phyloP scores from a whole-genome alignment of 1,140 invertebrate species.

The Vanessa atalanta region DNA sequence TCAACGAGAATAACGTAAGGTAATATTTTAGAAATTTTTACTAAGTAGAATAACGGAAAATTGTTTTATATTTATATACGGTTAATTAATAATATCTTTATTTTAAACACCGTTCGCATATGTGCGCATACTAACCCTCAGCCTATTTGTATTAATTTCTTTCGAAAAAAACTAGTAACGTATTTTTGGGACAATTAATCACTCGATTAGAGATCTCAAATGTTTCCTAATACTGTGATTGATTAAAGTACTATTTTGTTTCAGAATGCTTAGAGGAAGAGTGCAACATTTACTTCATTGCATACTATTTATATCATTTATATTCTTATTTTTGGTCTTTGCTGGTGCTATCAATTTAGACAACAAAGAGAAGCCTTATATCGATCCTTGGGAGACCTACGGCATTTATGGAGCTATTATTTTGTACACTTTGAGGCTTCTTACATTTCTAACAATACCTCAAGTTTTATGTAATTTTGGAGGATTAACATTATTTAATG shows the following conservation, averaged over 20 bases:
- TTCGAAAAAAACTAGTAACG: too few species aligned
- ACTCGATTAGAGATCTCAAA: too few species aligned
- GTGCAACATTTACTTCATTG: conserved; percentile 86
- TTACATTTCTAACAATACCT: conserved; percentile 93
- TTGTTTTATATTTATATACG: not conserved
- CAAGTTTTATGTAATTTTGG: conserved; percentile 96
- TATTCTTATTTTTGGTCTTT: conserved; percentile 89
- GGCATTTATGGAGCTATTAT: conserved; percentile 86
- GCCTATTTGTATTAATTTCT: too few species aligned
- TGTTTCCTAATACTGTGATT: not conserved
- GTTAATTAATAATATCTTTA: not conserved
- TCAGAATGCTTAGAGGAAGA: conserved; percentile 76
- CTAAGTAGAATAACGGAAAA: not conserved
- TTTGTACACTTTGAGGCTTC: conserved; percentile 89
- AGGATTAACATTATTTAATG: conserved; percentile 95
- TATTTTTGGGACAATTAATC: too few species aligned
- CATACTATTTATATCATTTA: conserved; percentile 86
- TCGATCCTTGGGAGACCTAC: conserved; percentile 91
- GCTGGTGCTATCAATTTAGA: conserved; percentile 89
- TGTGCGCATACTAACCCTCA: too few species aligned
- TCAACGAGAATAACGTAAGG: conserved; percentile 17
- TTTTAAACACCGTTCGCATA: too few species aligned
- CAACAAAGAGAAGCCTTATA: conserved; percentile 81
- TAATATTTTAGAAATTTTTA: conserved; percentile 1
- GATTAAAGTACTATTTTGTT: conserved; percentile 50